Evolutionary conservation across 2,888 invertebrate genomes (phyloP).

Genomic region (Marasmarcha lunaedactyla): DNA sequence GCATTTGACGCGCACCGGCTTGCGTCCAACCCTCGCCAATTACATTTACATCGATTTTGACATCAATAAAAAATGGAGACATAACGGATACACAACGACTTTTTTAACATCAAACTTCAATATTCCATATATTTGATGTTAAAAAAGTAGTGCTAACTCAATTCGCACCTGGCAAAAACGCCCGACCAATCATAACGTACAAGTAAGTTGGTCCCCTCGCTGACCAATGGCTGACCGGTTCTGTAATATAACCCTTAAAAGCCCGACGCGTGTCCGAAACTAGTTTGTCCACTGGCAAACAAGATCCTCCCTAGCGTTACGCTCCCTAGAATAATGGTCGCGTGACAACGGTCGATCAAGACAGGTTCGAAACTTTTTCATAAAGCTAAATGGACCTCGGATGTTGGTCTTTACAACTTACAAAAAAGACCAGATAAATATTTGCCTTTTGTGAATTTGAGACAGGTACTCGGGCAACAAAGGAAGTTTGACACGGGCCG

Average conservation of each 20-base stretch:
- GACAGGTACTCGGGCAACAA: constrained; percentile 47
- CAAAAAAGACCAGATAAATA: constrained; percentile 41
- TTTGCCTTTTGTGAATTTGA: constrained; percentile 38
- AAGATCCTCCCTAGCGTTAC: constrained; percentile 8
- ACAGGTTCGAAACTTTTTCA: constrained; percentile 29
- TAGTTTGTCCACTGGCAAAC: constrained; percentile 19
- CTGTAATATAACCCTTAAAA: constrained; percentile 7
- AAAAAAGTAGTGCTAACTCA: no score
- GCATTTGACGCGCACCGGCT: constrained; percentile 28
- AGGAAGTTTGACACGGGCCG: constrained; percentile 48
- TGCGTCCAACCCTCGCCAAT: constrained; percentile 24
- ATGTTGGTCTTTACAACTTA: constrained; percentile 34
- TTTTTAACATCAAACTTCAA: no score
- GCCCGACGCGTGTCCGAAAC: constrained; percentile 16
- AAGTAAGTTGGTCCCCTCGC: constrained; percentile 20
- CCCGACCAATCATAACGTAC: constrained; percentile 30
- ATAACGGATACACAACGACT: no score
- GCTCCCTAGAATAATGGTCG: constrained; percentile 13
- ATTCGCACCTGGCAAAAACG: constrained; percentile 38
- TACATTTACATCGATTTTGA: constrained; percentile 21
- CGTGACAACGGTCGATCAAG: constrained; percentile 13
- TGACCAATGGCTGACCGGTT: constrained; percentile 64
- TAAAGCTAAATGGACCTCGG: constrained; percentile 58
- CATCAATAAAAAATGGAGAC: constrained; percentile 8
- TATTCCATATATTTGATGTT: no score